Evolutionary conservation across 2,113 vertebrate genomes (phyloP), one percentile per base, ranked within the genome.

Genomic region (Procapra przewalskii): DNA sequence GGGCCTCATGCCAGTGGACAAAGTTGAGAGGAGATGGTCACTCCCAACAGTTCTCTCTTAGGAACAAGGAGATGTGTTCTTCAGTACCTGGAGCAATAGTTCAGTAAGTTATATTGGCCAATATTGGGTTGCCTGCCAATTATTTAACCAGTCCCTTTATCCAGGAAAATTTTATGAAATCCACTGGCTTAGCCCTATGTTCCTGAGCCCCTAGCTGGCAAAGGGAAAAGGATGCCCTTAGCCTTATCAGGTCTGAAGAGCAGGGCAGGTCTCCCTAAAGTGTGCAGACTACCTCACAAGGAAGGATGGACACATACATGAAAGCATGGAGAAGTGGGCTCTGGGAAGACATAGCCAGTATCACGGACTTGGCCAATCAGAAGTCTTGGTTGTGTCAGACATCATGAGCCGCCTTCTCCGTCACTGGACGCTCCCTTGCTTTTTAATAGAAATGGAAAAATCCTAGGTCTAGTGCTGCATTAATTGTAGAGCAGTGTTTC

Each of bases 381-480:
- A 75, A 15, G 17, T 55, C 31, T 87, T 6, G 6, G 17, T 27
- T 29, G 8, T 2, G 7, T 7, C 2, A 11, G 48, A 16, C 0
- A 0, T 88, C 33, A 52, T n/a, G 7, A 54, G 40, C 62, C 92
- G 43, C 52, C 23, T 79, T 91, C 40, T 52, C n/a, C 33, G 15
- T 21, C 5, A 2, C 62, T 15, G 86, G 59, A 31, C 21, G 40
- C 27, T 75, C 13, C 19, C 7, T 31, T 79, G n/a, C 45, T 96
- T 93, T 88, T 91, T 55, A 40, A 88, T 6, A 93, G 29, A 84
- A 85, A 36, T 85, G 45, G 88, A 96, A 97, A 96, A 97, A 43
- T 67, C 55, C 52, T 43, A 14, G 11, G n/a, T 7, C 5, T 2
- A 31, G 31, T 27, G 25, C 16, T 40, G 10, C 21, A 67, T 71